Base-by-base conservation (phyloP, 2,888 invertebrate species). In the Ecdyonurus torrentis region DNA sequence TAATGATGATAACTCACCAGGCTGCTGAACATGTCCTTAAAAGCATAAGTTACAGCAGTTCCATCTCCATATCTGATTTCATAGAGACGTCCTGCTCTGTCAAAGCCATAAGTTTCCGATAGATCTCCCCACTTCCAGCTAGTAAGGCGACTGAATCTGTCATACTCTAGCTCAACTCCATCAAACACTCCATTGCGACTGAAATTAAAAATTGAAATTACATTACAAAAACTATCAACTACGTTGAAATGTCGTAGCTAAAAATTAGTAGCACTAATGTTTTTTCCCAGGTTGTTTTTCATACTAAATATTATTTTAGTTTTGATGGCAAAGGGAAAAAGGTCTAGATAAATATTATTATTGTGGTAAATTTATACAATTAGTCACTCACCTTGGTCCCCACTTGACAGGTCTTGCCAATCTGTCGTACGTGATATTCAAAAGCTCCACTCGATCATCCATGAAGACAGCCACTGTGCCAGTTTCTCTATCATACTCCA, bases 91-190 rank as follows among this genome's bases (percentile, higher is more conserved):
- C 95, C 95, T 63, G 90, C 89, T 70, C 91, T 81, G 71, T 95
- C 94, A 69, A 94, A 96, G 1, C 87, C 87, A 69, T 94, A 93
- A 1, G 86, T 88, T 77, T 95, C 94, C 70, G 87, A 88, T 3
- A 95, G 79, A 66, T 91, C 89, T 23, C 94, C 95, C 89, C 95
- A 94, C 69, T 86, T 88, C 94, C 95, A 95, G 68, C 86, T 87
- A 2, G 87, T 88, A 59, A 95, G 75, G 68, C 93, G 81, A 66
- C 94, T 93, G 71, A 91, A 92, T 66, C 93, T 81, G 71, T 95
- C 94, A 71, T 95, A 95, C 69, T 93, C 92, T 23, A 95, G 78
- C 70, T 94, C 92, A 1, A 96, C 91, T 69, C 90, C 89, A 0
- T 90, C 86, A 71, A 91, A 91, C 66, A 91, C 87, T 7, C 89